Evolutionary conservation across 2,888 invertebrate genomes (phyloP), one percentile per base, ranked within the genome.

Genomic region (Gasteruption jaculator): DNA sequence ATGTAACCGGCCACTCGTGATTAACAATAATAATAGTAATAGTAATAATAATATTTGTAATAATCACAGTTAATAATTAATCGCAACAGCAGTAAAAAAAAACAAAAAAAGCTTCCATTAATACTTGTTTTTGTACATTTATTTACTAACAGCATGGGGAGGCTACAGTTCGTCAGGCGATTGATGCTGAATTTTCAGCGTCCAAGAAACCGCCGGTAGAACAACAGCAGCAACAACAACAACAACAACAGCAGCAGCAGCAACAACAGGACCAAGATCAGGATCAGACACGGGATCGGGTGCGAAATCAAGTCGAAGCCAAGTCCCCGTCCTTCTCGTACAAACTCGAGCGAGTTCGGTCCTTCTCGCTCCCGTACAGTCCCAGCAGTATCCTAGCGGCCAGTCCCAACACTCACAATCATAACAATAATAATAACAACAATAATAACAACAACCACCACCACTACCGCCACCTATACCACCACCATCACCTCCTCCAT

Each of bases 131-230:
- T 7, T 24, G 29, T 29, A 34, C 40, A 44, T 26, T 27, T 41
- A 45, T 65, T 63, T 73, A 78, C 79, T 79, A 79, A 79, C 78
- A 81, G 81, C 80, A 80, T 76, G 80, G 75, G 66, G 70, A 68
- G n/a, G n/a, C n/a, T n/a, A n/a, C n/a, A n/a, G n/a, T n/a, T n/a
- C n/a, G n/a, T n/a, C n/a, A n/a, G n/a, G n/a, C n/a, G n/a, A n/a
- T 52, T 52, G 43, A 41, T 60, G 47, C 57, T 55, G 49, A 60
- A 54, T 49, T 53, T 38, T 29, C 58, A 48, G 50, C 60, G 44
- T 48, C 58, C 55, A 57, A 52, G 56, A 58, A 59, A 50, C 57
- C 60, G 49, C 54, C 62, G 42, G 41, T 55, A 41, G 54, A 58
- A 36, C 47, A 56, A 49, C 52, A 54, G 45, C 61, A 61, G 36